Evolutionary conservation across 2,888 invertebrate species (phyloP).

Genomic region (Sclerodermus sp.): DNA sequence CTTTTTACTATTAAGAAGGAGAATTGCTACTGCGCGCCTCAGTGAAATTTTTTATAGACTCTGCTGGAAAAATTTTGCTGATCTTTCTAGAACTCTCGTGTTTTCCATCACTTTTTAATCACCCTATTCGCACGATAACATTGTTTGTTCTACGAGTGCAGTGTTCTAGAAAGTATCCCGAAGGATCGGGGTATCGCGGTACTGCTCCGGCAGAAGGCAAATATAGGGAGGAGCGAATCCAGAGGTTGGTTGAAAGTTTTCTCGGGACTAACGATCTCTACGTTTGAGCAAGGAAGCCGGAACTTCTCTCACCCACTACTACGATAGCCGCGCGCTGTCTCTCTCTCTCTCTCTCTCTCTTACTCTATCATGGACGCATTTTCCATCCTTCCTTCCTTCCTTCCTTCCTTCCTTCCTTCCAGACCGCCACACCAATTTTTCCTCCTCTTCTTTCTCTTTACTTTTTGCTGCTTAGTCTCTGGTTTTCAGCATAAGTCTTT

Average conservation of each 20-base stretch:
- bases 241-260: conserved; percentile 27
- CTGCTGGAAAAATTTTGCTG: too few relatives aligned
- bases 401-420: not conserved
- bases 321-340: not conserved
- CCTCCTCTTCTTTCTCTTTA: too few relatives aligned
- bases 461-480: too few relatives aligned
- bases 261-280: conserved; percentile 25
- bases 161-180: not conserved
- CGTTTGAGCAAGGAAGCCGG: conserved; percentile 17
- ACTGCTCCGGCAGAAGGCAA: conserved; percentile 10
- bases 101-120: not conserved
- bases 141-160: not conserved
- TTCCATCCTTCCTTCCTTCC: not conserved
- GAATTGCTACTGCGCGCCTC: too few relatives aligned
- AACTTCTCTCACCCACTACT: not conserved
- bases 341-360: not conserved
- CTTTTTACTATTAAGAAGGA: too few relatives aligned
- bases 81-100: not conserved
- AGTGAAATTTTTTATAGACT: too few relatives aligned
- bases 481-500: too few relatives aligned
- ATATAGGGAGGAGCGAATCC: conserved; percentile 11
- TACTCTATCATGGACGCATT: not conserved
- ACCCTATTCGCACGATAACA: not conserved
- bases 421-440: too few relatives aligned
- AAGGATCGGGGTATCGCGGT: conserved; percentile 13